Evolutionary conservation across 1,140 invertebrate species (phyloP), one percentile per base, ranked within the genome.

Genomic region (Bombus huntii): DNA sequence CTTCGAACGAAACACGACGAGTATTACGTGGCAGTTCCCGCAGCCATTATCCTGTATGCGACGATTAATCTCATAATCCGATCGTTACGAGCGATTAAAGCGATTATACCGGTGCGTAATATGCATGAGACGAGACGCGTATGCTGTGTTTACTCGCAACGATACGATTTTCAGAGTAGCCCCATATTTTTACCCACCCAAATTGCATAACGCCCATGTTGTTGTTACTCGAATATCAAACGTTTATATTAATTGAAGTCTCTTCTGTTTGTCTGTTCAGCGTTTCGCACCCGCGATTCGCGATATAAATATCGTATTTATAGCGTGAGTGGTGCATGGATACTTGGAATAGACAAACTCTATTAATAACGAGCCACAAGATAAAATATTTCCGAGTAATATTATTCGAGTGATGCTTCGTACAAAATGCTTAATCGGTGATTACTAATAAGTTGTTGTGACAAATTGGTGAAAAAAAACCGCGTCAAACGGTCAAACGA

Each of bases 21-120:
- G 42, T 15, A 34, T 84, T 78, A 53, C 70, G 59, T 22, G 31
- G n/a, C 37, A 15, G 73, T 73, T 57, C 44, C 10, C 57, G 68
- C 68, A 37, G 15, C 34, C 66, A 66, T 86, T 72, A 81, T 34
- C 37, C 71, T 44, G 59, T 81, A 74, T 59, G 34, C 34, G n/a
- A 39, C 65, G 70, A 85, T 85, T 81, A 74, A 85, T 81, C 42
- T 79, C 44, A 44, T 53, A 81, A 81, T 86, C 71, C 22, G 70
- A 81, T 86, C 79, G 71, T 81, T 86, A 68, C 53, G 34, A 74
- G 37, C 77, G 66, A 81, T 74, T 74, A 85, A 59, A 74, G 12
- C 47, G n/a, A 71, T 71, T 59, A 57, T 31, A 25, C n/a, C n/a
- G 13, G 39, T 37, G 37, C 47, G 47, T 42, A 62, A 59, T n/a